Conservation (phyloP, 2,113 vertebrate species). For the Taxidea taxus region DNA sequence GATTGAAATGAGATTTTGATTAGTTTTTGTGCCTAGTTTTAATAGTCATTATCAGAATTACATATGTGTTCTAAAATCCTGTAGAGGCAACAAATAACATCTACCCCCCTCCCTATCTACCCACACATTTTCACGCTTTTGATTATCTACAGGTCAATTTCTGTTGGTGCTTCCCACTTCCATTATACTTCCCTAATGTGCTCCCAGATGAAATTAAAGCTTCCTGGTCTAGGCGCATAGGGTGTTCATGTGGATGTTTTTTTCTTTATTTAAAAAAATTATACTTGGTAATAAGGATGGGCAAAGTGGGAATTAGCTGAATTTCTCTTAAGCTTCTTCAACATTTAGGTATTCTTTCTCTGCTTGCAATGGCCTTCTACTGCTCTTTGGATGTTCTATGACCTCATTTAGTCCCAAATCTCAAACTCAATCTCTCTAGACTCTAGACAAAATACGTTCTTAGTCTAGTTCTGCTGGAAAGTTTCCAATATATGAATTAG, state of each 20-base stretch:
- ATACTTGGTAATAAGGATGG: background rate
- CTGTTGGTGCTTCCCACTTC: background rate
- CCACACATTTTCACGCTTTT: background rate
- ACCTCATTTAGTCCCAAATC: background rate
- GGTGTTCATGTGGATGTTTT: background rate
- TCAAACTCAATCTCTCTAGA: background rate
- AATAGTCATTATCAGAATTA: background rate
- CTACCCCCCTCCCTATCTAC: background rate
- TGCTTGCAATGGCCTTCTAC: background rate
- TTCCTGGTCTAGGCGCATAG: background rate
- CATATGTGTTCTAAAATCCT: background rate
- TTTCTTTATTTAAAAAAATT: background rate
- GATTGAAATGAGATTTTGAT: no score
- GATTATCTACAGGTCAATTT: background rate
- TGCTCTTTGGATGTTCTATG: background rate
- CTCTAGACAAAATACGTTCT: slow-evolving; percentile 24
- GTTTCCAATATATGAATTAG: slow-evolving; percentile 31
- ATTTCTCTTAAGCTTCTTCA: background rate
- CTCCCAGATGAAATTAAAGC: background rate
- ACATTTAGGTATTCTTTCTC: background rate
- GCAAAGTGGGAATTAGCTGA: background rate
- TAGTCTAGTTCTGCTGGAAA: slow-evolving; percentile 23
- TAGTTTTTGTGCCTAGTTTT: background rate
- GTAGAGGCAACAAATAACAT: background rate
- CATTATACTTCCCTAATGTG: background rate